These are phyloP conservation scores for Spongilla lacustris DNA, from an alignment of 37 sponge, comb jelly and placozoan genomes.

Conservation along the genomic window DNA sequence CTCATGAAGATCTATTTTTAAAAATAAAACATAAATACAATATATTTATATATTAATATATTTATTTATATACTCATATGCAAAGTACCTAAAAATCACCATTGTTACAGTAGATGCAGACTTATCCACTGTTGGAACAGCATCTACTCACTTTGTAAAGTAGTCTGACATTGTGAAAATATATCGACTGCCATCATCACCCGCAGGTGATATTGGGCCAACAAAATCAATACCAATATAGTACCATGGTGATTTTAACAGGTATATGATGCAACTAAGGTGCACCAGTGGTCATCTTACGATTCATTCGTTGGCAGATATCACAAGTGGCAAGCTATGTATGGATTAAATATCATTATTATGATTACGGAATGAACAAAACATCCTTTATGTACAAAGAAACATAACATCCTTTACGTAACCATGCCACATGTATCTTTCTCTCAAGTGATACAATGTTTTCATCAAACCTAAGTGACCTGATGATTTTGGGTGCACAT, in stretches of 20 bases:
- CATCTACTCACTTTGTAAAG: slow-evolving; percentile 75
- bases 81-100: slow-evolving; percentile 50
- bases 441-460: not conserved
- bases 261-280: slow-evolving; percentile 59
- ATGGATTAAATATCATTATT: not conserved
- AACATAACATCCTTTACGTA: not conserved
- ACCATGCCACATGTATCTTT: not conserved
- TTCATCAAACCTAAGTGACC: not conserved
- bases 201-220: slow-evolving; percentile 42
- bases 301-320: slow-evolving; percentile 60
- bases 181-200: slow-evolving; percentile 34
- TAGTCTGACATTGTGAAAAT: slow-evolving; percentile 74
- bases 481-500: not conserved
- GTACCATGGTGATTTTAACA: slow-evolving; percentile 64
- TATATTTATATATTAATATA: too few species aligned
- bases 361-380: too few species aligned
- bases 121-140: slow-evolving; percentile 46
- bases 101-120: slow-evolving; percentile 48
- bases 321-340: slow-evolving; percentile 56
- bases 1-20: slow-evolving; percentile 64
- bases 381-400: not conserved
- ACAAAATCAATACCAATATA: slow-evolving; percentile 72
- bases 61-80: too few species aligned
- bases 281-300: slow-evolving; percentile 46
- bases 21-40: too few species aligned